Evolutionary conservation across 1,140 invertebrate genomes (phyloP).

Genomic region (Camponotus pennsylvanicus): DNA sequence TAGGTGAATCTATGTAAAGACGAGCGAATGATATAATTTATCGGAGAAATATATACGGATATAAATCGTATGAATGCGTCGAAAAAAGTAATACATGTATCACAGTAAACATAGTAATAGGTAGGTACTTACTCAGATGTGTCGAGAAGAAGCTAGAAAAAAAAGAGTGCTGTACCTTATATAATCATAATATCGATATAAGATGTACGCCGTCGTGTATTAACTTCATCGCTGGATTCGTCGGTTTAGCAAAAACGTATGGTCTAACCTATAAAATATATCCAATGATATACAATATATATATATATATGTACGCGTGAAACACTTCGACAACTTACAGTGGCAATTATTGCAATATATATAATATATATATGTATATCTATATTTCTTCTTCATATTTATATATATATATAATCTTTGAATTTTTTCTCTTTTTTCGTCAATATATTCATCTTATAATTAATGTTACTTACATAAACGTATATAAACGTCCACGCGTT

Average conservation of each 20-base stretch:
- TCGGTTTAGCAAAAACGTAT: constrained; percentile 62
- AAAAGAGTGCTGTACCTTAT: neutral
- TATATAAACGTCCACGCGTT: constrained; percentile 53
- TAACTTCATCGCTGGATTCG: constrained; percentile 52
- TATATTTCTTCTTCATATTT: constrained; percentile 40
- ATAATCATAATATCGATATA: constrained; percentile 49
- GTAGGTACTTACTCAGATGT: constrained; percentile 8
- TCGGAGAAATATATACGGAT: constrained; percentile 10
- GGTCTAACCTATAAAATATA: constrained; percentile 68
- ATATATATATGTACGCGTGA: constrained; percentile 52
- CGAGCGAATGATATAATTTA: constrained; percentile 45
- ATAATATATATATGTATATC: constrained; percentile 55
- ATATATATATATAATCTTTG: constrained; percentile 63
- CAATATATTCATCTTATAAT: constrained; percentile 63
- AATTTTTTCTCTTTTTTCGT: constrained; percentile 50
- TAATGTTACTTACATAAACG: constrained; percentile 58
- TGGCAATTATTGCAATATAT: constrained; percentile 69
- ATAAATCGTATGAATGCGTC: constrained; percentile 29
- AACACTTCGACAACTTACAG: constrained; percentile 63
- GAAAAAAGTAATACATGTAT: constrained; percentile 41
- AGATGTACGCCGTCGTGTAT: constrained; percentile 10
- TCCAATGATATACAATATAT: constrained; percentile 45
- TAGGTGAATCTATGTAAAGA: constrained; percentile 50
- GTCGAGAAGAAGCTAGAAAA: constrained; percentile 11
- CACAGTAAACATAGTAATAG: constrained; percentile 36